A percentile compares a stretch with the other conserved stretches of the same genome.
These are phyloP conservation scores for Botrylloides violaceus DNA, from an alignment of 23 tunicate species.

Conservation along the genomic window DNA sequence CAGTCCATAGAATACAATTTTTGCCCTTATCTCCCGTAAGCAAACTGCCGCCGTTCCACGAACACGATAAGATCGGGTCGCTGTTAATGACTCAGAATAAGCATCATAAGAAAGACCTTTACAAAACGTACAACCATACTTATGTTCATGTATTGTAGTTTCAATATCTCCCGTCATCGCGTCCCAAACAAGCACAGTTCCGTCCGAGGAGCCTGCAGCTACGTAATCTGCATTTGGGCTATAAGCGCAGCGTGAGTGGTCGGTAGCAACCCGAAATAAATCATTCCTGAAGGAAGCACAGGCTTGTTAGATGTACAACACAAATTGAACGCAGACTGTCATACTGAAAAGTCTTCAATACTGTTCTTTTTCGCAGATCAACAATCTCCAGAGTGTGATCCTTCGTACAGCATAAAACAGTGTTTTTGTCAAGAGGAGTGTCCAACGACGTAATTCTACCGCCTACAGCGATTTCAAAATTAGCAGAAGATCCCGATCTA, in stretches of 20 bases:
- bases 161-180: conserved; percentile 33
- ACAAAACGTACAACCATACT: conserved; percentile 9
- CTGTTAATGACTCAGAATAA: not conserved
- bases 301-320: not conserved
- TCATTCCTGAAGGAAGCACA: conserved; percentile 28
- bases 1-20: conserved; percentile 66
- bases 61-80: conserved; percentile 66
- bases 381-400: conserved; percentile 85
- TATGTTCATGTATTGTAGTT: conserved; percentile 32
- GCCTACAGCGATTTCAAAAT: conserved; percentile 51
- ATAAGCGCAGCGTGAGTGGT: conserved; percentile 59
- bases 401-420: conserved; percentile 77
- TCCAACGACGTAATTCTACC: conserved; percentile 84
- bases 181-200: conserved; percentile 69
- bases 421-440: conserved; percentile 64
- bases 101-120: not conserved
- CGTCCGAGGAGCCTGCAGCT: conserved; percentile 66
- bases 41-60: conserved; percentile 73
- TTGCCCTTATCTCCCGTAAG: conserved; percentile 62
- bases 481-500: conserved; percentile 22
- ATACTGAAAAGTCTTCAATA: conserved; percentile 34
- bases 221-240: conserved; percentile 57
- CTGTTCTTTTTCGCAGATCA: conserved; percentile 53
- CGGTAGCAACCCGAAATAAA: conserved; percentile 50
- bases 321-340: not conserved